Evolutionary conservation across 30 jellyfish, hydroid and myxozoan species (phyloP), one percentile per base, ranked within the genome.

Genomic region (Aurelia coerulea): DNA sequence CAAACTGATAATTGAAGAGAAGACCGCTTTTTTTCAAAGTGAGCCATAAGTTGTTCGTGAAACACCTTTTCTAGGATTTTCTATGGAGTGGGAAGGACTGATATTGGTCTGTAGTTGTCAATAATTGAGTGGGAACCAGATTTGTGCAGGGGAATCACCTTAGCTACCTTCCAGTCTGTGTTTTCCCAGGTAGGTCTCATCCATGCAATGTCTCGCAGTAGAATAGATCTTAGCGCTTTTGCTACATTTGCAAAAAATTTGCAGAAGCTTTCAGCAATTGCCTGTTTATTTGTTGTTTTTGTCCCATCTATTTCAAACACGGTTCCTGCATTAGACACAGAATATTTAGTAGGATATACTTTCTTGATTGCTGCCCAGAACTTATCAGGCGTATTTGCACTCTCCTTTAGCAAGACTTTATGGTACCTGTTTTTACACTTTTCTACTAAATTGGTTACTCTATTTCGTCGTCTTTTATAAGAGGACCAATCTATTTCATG

Each of bases 351-450:
- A 71, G 73, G 64, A 37, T 35, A 2, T 39, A 3, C 60, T 64
- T 63, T 62, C 70, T 79, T 79, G 69, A 79, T 65, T 63, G 84
- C 90, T 9, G 79, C 69, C 84, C 84, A 79, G 32, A 23, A 79
- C 42, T 8, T 79, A 10, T 62, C 72, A 32, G 90, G 71, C 33
- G 79, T 11, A 65, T 65, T 51, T 34, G 90, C 90, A 16, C 46
- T 62, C 15, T 79, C 81, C 73, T 18, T 39, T 9, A 39, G 51
- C 51, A 39, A 39, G 51, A 0, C 51, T 39, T 39, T 1, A 3
- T 0, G 51, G 53, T 35, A 65, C 15, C 0, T 56, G 37, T 14
- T 62, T 78, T 78, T 79, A 50, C 68, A 35, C 33, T 42, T 79
- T 63, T 65, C 62, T 0, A 79, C 80, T 11, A 35, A 51, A 39